Conservation (phyloP, 2,888 invertebrate species). For the Pogonocherus hispidulus region DNA sequence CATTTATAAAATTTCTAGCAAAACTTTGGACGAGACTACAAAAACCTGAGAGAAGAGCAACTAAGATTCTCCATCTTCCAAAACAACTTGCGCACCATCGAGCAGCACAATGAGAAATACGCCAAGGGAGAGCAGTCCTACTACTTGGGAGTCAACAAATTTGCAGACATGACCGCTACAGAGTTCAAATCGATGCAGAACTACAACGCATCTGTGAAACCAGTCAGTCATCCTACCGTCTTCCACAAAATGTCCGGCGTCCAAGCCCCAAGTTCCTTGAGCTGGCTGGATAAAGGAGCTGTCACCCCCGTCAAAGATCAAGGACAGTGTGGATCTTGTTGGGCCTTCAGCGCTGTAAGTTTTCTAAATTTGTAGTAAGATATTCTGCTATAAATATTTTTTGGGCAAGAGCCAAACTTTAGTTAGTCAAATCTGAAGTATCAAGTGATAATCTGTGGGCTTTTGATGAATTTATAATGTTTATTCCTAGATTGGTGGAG, state of each 20-base stretch:
- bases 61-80: neutral
- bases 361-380: too few relatives aligned
- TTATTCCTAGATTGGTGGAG: constrained; percentile 80
- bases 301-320: constrained; percentile 72
- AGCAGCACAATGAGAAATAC: constrained; percentile 7
- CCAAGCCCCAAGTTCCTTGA: constrained; percentile 66
- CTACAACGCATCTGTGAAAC: neutral
- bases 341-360: constrained; percentile 75
- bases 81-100: constrained; percentile 6
- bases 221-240: neutral
- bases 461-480: neutral
- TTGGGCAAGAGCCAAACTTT: too few relatives aligned
- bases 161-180: neutral
- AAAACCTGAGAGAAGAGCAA: neutral
- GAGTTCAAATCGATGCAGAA: neutral
- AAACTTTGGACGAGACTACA: neutral
- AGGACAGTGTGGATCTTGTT: constrained; percentile 75
- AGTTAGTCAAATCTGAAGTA: too few relatives aligned
- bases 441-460: neutral
- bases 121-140: neutral
- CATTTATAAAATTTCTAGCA: neutral
- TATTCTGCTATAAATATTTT: too few relatives aligned
- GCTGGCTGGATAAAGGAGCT: constrained; percentile 71
- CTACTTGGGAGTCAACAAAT: neutral
- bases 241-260: constrained; percentile 37